Base-by-base conservation (phyloP, 2,797 vertebrate species). In the Acanthopagrus latus region DNA sequence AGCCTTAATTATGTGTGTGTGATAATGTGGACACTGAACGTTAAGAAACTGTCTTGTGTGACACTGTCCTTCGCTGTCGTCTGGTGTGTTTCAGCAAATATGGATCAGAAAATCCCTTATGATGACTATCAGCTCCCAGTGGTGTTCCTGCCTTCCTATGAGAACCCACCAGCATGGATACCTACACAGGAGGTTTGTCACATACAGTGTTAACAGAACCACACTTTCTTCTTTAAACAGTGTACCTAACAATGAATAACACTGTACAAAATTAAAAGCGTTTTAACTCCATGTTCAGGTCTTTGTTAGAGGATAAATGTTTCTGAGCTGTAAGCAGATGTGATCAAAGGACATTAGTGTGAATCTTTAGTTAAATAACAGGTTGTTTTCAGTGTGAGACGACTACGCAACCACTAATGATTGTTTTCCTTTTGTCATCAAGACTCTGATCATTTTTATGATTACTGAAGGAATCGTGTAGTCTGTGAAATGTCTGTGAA, bases 151-250 rank as follows among this genome's bases (percentile, higher is more conserved):
- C 97, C 98, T 21, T 96, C 96, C 0, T 99, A 98, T 80, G 98
- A 98, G 89, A 97, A 96, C 78, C 97, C 97, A 2, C 98, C 98
- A n/a, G 96, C 97, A 4, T 98, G 98, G 97, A 97, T 98, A 44
- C 95, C 97, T 14, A 93, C 96, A 23, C 97, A 97, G n/a, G 97
- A 99, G 95, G 98, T 97, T 80, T 25, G 89, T 0, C 17, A 41
- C 27, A 41, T 16, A 16, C 14, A 38, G 38, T 47, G 3, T 44
- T 10, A 41, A 12, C 4, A 3, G 0, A 56, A 7, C 29, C n/a
- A 57, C 17, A 23, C 10, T 12, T 44, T 50, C 13, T 16, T 10
- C 17, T 68, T 43, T 23, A 60, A 59, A 9, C 23, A 38, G 9
- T 23, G 14, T 6, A 5, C 23, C 21, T 20, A 7, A 54, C 33